These are phyloP conservation scores for Ranitomeya imitator DNA, from an alignment of 2,113 vertebrate species.

Conservation along the genomic window DNA sequence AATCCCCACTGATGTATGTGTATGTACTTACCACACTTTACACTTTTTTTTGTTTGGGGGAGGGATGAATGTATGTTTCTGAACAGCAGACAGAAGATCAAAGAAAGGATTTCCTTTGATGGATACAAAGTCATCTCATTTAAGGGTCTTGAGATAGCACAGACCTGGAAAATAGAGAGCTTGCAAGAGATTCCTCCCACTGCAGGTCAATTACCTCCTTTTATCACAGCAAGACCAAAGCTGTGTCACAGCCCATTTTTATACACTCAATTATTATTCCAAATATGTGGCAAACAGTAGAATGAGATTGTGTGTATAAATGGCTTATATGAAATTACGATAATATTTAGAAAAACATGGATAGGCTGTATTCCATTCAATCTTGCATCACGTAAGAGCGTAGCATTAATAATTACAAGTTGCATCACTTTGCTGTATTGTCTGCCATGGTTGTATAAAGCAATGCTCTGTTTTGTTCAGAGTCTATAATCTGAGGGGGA, in stretches of 20 bases:
- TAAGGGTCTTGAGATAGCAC: background rate
- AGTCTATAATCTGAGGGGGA: background rate
- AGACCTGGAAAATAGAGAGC: background rate
- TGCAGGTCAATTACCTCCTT: conserved; percentile 1
- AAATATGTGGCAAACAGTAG: background rate
- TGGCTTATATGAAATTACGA: background rate
- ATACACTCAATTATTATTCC: background rate
- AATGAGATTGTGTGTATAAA: background rate
- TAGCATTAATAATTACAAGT: background rate
- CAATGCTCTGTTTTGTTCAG: conserved; percentile 6
- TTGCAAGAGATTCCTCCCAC: background rate
- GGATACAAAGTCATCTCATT: background rate
- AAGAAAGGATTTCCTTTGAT: background rate
- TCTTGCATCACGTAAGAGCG: background rate
- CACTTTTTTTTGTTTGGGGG: no score
- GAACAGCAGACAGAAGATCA: background rate
- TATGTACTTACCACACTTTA: no score
- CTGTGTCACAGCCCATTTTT: background rate
- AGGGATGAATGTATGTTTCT: background rate
- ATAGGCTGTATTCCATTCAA: background rate
- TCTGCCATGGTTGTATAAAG: background rate
- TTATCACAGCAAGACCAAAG: conserved; percentile 6
- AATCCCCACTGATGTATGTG: no score
- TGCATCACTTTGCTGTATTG: background rate
- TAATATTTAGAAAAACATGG: background rate